A percentile compares a stretch with the other conserved stretches of the same genome.
These are phyloP conservation scores for Halictus quadricinctus DNA, from an alignment of 2,888 invertebrate genomes.

Conservation along the genomic window DNA sequence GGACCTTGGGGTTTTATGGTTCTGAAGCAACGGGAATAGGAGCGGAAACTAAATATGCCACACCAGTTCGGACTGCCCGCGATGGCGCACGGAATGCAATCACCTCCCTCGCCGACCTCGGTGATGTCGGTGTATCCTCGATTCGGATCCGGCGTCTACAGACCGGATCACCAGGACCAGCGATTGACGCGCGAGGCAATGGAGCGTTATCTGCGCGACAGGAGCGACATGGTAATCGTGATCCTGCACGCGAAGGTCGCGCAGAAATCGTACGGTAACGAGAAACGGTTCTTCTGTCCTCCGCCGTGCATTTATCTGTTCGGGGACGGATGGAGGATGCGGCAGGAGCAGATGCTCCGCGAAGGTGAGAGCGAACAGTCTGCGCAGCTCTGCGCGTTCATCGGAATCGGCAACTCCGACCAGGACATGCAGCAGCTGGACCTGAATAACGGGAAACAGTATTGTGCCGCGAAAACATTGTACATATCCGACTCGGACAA, in stretches of 20 bases:
- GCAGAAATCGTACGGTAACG: conserved; percentile 99
- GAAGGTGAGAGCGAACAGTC: conserved; percentile 95
- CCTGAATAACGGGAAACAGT: conserved; percentile 98
- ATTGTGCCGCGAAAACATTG: conserved; percentile 99
- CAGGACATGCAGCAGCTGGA: conserved; percentile 99
- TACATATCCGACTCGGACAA: conserved; percentile 99
- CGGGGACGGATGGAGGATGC: conserved; percentile 98
- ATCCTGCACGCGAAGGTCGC: conserved; percentile 99
- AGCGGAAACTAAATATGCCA: conserved; percentile 85
- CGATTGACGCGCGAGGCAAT: conserved; percentile 95
- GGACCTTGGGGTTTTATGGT: conserved; percentile 38
- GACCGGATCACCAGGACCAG: conserved; percentile 89
- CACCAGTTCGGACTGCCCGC: conserved; percentile 91
- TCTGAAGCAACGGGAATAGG: conserved; percentile 22
- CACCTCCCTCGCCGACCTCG: conserved; percentile 88
- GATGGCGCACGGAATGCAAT: conserved; percentile 89
- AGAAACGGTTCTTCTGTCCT: conserved; percentile 99
- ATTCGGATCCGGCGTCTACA: conserved; percentile 86
- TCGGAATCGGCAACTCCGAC: conserved; percentile 98
- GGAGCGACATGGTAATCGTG: conserved; percentile 97
- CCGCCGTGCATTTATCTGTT: conserved; percentile 99
- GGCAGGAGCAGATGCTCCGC: conserved; percentile 95
- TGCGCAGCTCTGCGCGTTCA: conserved; percentile 98
- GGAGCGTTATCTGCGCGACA: conserved; percentile 97
- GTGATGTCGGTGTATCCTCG: conserved; percentile 85